These are phyloP conservation scores for Clupea harengus DNA, from an alignment of 2,113 vertebrate genomes.

Conservation along the genomic window DNA sequence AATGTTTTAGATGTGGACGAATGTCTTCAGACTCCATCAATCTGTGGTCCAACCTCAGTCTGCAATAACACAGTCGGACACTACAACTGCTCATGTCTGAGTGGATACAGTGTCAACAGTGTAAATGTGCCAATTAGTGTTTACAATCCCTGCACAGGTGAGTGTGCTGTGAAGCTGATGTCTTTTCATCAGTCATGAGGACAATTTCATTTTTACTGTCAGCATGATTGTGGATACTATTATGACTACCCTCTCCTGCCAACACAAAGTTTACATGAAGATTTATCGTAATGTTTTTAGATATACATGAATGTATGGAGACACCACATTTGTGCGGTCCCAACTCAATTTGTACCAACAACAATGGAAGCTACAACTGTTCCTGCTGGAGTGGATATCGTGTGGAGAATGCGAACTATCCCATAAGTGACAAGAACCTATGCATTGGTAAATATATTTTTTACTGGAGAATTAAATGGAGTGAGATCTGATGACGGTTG, in stretches of 20 bases:
- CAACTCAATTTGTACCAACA: not conserved
- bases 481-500: too few species aligned
- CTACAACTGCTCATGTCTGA: constrained; percentile 25
- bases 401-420: not conserved
- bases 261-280: too few species aligned
- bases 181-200: too few species aligned
- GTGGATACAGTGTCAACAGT: constrained; percentile 6
- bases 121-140: not conserved
- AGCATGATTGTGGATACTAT: too few species aligned
- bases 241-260: too few species aligned
- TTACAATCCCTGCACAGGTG: constrained; percentile 18
- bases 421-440: constrained; percentile 12
- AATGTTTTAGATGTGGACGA: not conserved
- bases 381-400: constrained; percentile 11
- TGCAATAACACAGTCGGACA: constrained; percentile 21
- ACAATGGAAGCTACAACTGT: constrained; percentile 24
- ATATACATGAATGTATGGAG: constrained; percentile 15
- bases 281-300: not conserved
- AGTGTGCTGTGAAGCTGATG: not conserved
- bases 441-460: constrained; percentile 19
- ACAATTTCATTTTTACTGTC: too few species aligned
- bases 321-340: not conserved
- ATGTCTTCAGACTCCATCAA: not conserved
- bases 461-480: too few species aligned
- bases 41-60: constrained; percentile 32